These are phyloP conservation scores for Cephonodes hylas DNA, from an alignment of 2,888 invertebrate genomes.

Conservation along the genomic window DNA sequence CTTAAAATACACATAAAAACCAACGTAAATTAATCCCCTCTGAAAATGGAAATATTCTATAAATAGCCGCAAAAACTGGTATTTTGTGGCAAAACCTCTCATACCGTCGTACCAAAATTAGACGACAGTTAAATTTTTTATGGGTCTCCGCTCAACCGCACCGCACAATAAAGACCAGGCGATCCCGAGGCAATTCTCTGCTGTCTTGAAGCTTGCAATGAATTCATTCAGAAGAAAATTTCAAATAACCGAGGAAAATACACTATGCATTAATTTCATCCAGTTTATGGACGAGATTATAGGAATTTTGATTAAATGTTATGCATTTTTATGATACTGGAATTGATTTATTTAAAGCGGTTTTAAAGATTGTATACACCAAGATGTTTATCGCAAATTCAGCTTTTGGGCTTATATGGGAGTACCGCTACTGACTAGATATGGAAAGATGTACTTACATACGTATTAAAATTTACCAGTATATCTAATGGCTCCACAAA, in stretches of 20 bases:
- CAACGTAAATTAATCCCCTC: background rate
- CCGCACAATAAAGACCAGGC: slow-evolving; percentile 39
- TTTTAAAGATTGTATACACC: too few relatives aligned
- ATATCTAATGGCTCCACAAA: too few relatives aligned
- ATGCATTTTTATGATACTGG: background rate
- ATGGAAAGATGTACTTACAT: too few relatives aligned
- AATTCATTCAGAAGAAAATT: slow-evolving; percentile 41
- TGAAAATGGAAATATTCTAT: background rate
- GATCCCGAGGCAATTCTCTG: slow-evolving; percentile 36
- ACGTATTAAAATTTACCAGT: too few relatives aligned
- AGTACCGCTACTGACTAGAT: too few relatives aligned
- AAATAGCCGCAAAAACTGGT: background rate
- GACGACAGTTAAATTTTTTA: slow-evolving; percentile 34
- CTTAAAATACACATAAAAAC: too few relatives aligned
- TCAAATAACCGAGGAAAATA: slow-evolving; percentile 26
- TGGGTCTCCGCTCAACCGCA: slow-evolving; percentile 31
- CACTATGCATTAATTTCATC: slow-evolving; percentile 6
- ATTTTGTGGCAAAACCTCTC: slow-evolving; percentile 15
- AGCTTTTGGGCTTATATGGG: too few relatives aligned
- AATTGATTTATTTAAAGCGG: background rate
- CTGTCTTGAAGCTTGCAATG: slow-evolving; percentile 38
- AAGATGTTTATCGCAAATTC: too few relatives aligned
- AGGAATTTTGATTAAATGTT: background rate
- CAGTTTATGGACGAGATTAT: background rate
- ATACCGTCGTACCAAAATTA: slow-evolving; percentile 29